phyloP scores from a whole-genome alignment of 2,888 invertebrate genomes.

The Acleris sparsana region DNA sequence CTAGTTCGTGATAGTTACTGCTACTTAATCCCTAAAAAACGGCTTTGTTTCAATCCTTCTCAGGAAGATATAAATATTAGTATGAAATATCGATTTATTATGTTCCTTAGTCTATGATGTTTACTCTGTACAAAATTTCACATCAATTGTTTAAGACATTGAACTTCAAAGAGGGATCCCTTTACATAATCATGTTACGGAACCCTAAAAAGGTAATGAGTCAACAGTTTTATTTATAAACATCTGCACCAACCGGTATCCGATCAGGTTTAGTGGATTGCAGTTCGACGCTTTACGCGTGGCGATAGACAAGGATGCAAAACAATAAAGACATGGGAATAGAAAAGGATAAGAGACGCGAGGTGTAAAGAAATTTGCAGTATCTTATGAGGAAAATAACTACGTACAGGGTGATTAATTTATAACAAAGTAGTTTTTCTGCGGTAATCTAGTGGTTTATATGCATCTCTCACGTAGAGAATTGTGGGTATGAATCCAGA shows the following conservation, averaged over 20 bases:
- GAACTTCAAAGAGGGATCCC: too few relatives aligned
- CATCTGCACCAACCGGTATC: slow-evolving; percentile 43
- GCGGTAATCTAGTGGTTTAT: too few relatives aligned
- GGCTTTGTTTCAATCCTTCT: too few relatives aligned
- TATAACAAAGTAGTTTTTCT: neutral
- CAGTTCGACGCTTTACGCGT: slow-evolving; percentile 43
- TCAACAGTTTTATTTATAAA: slow-evolving; percentile 15
- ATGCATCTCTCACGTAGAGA: too few relatives aligned
- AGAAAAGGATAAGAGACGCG: slow-evolving; percentile 43
- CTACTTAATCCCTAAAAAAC: too few relatives aligned
- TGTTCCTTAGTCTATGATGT: too few relatives aligned
- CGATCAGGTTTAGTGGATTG: slow-evolving; percentile 45
- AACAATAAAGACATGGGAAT: slow-evolving; percentile 5
- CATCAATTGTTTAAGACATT: too few relatives aligned
- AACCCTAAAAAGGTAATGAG: neutral
- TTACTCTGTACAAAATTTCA: too few relatives aligned
- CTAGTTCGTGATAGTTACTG: too few relatives aligned
- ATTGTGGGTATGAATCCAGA: too few relatives aligned
- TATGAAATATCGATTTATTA: too few relatives aligned
- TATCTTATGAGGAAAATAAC: neutral
- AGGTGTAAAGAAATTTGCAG: slow-evolving; percentile 35
- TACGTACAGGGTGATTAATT: neutral
- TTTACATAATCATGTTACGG: neutral
- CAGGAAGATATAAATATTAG: too few relatives aligned
- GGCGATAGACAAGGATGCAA: slow-evolving; percentile 45